Percentiles rank a stretch among this genome's conserved stretches.
Conservation (phyloP, 2,113 vertebrate genomes). For the Sturnus vulgaris region DNA sequence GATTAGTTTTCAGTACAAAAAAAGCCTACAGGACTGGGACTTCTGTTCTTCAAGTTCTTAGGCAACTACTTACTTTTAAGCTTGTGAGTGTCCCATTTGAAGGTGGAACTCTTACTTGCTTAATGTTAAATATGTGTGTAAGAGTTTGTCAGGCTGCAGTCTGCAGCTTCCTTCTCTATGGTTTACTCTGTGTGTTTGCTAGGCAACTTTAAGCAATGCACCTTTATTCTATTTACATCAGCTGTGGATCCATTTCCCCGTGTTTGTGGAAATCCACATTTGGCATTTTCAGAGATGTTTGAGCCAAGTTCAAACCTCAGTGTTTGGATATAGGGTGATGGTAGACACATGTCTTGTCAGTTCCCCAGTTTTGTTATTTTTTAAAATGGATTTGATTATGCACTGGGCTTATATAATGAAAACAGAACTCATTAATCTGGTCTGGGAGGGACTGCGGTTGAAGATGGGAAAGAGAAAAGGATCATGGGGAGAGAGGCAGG, state of each 20-base stretch:
- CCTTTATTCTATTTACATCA: slow-evolving; percentile 48
- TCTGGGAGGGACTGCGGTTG: not conserved
- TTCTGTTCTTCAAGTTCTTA: not conserved
- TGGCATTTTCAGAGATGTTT: slow-evolving; percentile 9
- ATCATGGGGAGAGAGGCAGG: not conserved
- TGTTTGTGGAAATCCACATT: slow-evolving; percentile 10
- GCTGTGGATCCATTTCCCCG: not conserved
- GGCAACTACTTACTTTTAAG: not conserved
- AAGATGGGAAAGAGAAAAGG: not conserved
- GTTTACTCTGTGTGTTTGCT: not conserved
- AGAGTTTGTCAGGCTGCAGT: not conserved
- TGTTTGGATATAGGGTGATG: slow-evolving; percentile 57
- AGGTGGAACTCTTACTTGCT: not conserved
- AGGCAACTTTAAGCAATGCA: slow-evolving; percentile 22
- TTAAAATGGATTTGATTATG: slow-evolving; percentile 24
- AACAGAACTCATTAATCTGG: slow-evolving; percentile 1
- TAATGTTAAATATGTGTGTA: not conserved
- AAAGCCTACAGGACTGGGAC: not conserved
- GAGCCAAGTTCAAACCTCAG: slow-evolving; percentile 47
- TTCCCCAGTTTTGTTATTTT: slow-evolving; percentile 34
- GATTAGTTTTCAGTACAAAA: not conserved
- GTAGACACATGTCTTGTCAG: slow-evolving; percentile 50
- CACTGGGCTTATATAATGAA: slow-evolving; percentile 10
- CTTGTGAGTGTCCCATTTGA: not conserved
- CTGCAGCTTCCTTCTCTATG: not conserved